Evolutionary conservation across 2,888 invertebrate genomes (phyloP).

Genomic region (Dryobotodes eremita): DNA sequence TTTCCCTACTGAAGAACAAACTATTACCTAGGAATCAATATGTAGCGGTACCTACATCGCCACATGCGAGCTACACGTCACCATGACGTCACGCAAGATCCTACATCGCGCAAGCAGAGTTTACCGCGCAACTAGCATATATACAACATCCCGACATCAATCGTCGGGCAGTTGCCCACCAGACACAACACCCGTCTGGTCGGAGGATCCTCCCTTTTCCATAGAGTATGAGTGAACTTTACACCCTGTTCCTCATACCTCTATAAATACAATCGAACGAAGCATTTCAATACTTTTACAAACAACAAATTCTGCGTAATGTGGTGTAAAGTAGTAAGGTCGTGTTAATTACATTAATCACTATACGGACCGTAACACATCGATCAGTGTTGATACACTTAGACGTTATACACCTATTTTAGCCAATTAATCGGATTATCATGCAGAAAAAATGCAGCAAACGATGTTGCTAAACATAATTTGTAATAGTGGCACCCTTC

Average conservation of each 20-base stretch:
- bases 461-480: constrained; percentile 38
- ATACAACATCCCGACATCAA: no score
- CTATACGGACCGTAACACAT: constrained; percentile 47
- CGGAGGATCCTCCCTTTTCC: no score
- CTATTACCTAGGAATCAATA: not conserved
- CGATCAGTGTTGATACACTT: constrained; percentile 53
- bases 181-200: no score
- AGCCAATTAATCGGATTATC: constrained; percentile 60
- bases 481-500: constrained; percentile 20
- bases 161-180: no score
- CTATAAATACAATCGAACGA: not conserved
- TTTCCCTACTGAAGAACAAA: not conserved
- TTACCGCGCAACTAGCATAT: no score
- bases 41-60: no score
- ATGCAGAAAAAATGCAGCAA: constrained; percentile 48
- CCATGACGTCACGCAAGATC: no score
- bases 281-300: not conserved
- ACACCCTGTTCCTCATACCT: no score
- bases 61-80: no score
- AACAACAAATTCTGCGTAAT: constrained; percentile 32
- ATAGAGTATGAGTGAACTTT: no score
- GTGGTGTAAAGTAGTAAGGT: constrained; percentile 2
- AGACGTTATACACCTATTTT: constrained; percentile 29
- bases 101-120: no score
- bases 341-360: constrained; percentile 51